Conservation (phyloP, 1,140 invertebrate species). For the Pemphigus obesinymphae region DNA sequence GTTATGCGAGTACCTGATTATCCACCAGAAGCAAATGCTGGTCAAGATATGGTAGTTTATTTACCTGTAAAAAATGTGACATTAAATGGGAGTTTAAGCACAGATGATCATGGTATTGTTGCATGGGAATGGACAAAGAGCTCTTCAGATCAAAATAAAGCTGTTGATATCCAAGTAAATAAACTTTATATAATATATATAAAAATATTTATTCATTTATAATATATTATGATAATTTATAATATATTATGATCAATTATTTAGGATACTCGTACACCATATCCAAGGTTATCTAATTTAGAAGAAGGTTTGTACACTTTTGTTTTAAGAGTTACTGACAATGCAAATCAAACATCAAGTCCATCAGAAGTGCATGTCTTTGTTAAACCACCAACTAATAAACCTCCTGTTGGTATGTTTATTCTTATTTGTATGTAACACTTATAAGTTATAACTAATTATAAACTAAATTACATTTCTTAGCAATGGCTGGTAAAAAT, state of each 20-base stretch:
- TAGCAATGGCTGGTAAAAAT: conserved; percentile 61
- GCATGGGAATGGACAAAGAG: conserved; percentile 94
- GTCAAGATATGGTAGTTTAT: conserved; percentile 83
- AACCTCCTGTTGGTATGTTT: conserved; percentile 66
- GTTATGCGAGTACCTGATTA: conserved; percentile 90
- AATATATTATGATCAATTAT: too few relatives aligned
- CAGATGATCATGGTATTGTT: conserved; percentile 86
- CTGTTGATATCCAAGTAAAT: conserved; percentile 80
- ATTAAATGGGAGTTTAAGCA: conserved; percentile 82
- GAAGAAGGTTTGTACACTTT: conserved; percentile 93
- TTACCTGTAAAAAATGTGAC: conserved; percentile 83
- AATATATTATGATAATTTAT: background rate
- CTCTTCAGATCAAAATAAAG: conserved; percentile 71
- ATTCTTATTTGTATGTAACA: background rate
- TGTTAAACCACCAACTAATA: conserved; percentile 83
- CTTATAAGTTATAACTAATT: background rate
- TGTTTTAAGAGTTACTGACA: conserved; percentile 86
- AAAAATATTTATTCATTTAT: background rate
- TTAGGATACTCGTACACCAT: conserved; percentile 79
- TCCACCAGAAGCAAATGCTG: conserved; percentile 90
- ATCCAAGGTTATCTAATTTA: conserved; percentile 78
- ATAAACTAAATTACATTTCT: background rate
- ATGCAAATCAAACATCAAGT: conserved; percentile 75
- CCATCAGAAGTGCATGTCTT: conserved; percentile 82
- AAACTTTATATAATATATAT: background rate